Conservation (phyloP, 2,888 invertebrate genomes). For the Amaurobius ferox region DNA sequence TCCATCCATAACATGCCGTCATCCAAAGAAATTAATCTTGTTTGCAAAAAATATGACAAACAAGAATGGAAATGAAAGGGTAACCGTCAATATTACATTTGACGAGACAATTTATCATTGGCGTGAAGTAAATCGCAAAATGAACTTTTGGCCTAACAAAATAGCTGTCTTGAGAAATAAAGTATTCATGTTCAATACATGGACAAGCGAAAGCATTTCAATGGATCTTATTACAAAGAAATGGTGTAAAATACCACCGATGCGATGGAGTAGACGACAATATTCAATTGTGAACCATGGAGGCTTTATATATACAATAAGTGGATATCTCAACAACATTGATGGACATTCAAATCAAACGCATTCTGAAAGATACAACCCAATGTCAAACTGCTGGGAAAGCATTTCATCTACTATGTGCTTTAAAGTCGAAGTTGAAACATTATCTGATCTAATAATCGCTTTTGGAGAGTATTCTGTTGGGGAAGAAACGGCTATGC, state of each 20-base stretch:
- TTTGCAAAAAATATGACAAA: background rate
- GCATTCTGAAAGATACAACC: background rate
- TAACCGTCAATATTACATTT: background rate
- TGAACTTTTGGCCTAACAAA: background rate
- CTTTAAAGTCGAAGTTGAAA: background rate
- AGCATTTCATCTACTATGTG: background rate
- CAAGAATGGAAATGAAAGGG: background rate
- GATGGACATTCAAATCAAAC: background rate
- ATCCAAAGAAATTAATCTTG: background rate
- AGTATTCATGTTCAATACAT: background rate
- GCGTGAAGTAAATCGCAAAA: background rate
- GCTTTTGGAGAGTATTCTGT: background rate
- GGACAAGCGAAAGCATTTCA: background rate
- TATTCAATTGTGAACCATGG: background rate
- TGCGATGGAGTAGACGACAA: background rate
- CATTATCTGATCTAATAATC: background rate
- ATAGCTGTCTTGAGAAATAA: background rate
- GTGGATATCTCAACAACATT: background rate
- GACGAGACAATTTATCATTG: background rate
- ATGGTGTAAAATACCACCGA: background rate
- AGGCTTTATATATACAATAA: background rate
- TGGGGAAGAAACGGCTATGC: background rate
- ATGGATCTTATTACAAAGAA: background rate
- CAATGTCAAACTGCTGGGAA: background rate
- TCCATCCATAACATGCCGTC: background rate